Conservation (phyloP, 1,140 invertebrate species). For the Pararge aegeria region DNA sequence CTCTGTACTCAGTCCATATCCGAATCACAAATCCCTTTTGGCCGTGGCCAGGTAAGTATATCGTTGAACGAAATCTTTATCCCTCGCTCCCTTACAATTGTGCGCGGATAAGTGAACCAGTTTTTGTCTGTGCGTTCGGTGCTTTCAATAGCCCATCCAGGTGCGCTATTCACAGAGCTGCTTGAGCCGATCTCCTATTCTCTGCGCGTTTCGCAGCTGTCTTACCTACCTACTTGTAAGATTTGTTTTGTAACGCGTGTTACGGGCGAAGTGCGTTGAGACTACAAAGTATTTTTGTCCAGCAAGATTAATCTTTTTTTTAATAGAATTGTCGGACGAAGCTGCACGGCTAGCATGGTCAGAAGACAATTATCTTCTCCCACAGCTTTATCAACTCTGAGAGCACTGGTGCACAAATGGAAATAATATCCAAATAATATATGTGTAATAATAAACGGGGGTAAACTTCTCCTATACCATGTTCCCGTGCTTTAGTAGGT, state of each 20-base stretch:
- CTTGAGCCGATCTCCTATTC: constrained; percentile 15
- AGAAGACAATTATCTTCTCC: too few species aligned
- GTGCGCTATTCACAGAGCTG: constrained; percentile 19
- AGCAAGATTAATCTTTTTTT: too few species aligned
- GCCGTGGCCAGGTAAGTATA: constrained; percentile 8
- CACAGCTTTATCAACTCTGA: too few species aligned
- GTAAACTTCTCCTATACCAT: too few species aligned
- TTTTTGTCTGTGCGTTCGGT: constrained; percentile 11
- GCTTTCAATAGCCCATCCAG: constrained; percentile 10
- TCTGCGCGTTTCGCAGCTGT: constrained; percentile 13
- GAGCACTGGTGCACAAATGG: too few species aligned
- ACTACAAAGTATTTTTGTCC: too few species aligned
- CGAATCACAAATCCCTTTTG: constrained; percentile 9
- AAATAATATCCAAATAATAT: too few species aligned
- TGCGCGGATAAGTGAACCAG: constrained; percentile 12
- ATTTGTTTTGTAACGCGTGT: constrained; percentile 2
- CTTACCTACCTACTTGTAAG: constrained; percentile 7
- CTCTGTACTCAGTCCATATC: constrained; percentile 1
- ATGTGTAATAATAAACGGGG: too few species aligned
- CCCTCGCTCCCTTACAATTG: constrained; percentile 3
- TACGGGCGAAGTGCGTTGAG: not conserved
- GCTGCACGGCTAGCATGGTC: too few species aligned
- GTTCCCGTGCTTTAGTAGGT: too few species aligned
- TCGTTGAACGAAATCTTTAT: constrained; percentile 10
- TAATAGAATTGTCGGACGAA: too few species aligned